Evolutionary conservation across 2,113 vertebrate genomes (phyloP).

Genomic region (Astatotilapia flaviijosephi): DNA sequence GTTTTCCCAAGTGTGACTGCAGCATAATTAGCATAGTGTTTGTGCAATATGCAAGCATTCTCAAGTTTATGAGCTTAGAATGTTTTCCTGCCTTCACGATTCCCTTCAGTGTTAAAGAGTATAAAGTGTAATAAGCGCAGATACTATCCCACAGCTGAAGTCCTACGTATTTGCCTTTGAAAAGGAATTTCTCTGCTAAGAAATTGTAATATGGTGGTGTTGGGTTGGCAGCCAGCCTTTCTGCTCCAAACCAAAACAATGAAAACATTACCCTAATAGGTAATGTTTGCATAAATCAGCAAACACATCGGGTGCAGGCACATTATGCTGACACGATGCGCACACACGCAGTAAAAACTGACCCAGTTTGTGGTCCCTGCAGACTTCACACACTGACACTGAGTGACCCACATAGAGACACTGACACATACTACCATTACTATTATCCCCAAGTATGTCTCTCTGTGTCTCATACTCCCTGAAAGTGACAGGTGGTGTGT

Average conservation of each 20-base stretch:
- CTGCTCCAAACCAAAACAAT: background rate
- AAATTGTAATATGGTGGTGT: background rate
- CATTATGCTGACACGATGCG: background rate
- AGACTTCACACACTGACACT: constrained; percentile 38
- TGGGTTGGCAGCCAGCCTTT: background rate
- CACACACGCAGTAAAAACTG: background rate
- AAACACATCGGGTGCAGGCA: background rate
- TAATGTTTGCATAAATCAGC: background rate
- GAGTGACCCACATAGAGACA: constrained; percentile 32
- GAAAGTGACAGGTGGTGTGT: constrained; percentile 1
- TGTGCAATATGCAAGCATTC: background rate
- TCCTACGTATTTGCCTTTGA: background rate
- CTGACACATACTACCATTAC: background rate
- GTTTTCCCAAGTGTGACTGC: background rate
- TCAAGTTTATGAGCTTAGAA: background rate
- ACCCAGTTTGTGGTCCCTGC: constrained; percentile 46
- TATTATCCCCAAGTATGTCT: background rate
- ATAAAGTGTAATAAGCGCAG: background rate
- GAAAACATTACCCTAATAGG: background rate
- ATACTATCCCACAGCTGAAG: background rate
- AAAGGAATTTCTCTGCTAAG: background rate
- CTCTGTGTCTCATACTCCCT: background rate
- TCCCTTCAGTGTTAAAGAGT: background rate
- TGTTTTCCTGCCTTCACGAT: background rate
- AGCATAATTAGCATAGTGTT: background rate